Conservation (phyloP, 2,797 vertebrate genomes). For the Telmatherina bonti region DNA sequence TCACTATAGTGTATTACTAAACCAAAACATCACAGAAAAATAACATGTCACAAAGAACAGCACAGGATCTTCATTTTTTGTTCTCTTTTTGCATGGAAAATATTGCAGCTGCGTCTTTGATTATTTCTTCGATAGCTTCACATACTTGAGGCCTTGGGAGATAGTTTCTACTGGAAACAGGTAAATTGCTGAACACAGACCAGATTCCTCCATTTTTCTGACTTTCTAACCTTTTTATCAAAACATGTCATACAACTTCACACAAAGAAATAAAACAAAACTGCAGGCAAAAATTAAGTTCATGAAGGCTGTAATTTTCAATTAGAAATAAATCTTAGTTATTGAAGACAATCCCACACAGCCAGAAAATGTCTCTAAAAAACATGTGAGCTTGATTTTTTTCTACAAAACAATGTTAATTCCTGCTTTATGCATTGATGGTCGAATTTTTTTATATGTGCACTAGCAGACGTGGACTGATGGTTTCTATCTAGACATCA, state of each 20-base stretch:
- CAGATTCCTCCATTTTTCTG: neutral
- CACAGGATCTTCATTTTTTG: neutral
- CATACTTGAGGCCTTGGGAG: neutral
- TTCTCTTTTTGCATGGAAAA: neutral
- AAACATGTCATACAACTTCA: conserved; percentile 8
- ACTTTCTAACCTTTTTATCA: conserved; percentile 17
- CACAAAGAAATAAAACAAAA: neutral
- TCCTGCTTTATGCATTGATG: conserved; percentile 44
- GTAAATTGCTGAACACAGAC: conserved; percentile 6
- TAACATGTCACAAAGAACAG: neutral
- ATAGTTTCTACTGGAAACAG: neutral
- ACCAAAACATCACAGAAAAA: neutral
- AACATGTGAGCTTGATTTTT: conserved; percentile 19
- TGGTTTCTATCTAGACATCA: neutral
- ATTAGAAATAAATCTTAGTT: conserved; percentile 17
- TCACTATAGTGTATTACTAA: neutral
- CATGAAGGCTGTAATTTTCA: conserved; percentile 15
- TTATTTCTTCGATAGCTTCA: conserved; percentile 1
- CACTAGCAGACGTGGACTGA: neutral
- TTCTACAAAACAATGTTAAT: conserved; percentile 17
- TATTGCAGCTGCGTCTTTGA: neutral
- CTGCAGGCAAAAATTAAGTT: conserved; percentile 1
- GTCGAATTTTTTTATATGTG: neutral
- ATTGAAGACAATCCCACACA: conserved; percentile 23
- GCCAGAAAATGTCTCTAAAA: conserved; percentile 31